These are phyloP conservation scores for Aplochiton taeniatus DNA, from an alignment of 2,797 vertebrate species.

Conservation along the genomic window DNA sequence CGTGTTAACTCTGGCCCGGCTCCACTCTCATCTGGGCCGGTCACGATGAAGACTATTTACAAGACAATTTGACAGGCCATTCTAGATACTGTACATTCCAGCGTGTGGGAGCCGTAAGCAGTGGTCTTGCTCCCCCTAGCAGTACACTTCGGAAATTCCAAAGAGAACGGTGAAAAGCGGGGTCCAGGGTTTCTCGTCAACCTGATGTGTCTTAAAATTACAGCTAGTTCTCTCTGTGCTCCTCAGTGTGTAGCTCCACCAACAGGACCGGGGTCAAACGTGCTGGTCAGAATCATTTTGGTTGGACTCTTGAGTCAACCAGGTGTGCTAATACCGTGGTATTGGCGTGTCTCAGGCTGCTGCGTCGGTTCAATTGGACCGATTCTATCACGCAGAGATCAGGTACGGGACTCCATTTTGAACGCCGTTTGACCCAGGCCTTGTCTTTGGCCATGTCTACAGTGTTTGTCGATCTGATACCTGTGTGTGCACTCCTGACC, in stretches of 20 bases:
- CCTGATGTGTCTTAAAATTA: constrained; percentile 57
- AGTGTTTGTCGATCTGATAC: constrained; percentile 29
- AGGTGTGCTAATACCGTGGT: too few relatives aligned
- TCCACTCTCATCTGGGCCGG: constrained; percentile 3
- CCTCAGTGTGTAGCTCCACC: constrained; percentile 46
- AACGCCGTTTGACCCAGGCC: constrained; percentile 28
- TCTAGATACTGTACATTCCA: too few relatives aligned
- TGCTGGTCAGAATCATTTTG: too few relatives aligned
- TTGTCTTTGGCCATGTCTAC: constrained; percentile 25
- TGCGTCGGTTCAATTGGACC: too few relatives aligned
- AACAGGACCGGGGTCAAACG: constrained; percentile 25
- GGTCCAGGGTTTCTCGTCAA: constrained; percentile 13
- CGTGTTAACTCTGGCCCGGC: constrained; percentile 11
- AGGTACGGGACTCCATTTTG: constrained; percentile 9
- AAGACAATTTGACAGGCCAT: too few relatives aligned
- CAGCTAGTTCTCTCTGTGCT: constrained; percentile 48
- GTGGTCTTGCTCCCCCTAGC: neutral
- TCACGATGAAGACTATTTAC: too few relatives aligned
- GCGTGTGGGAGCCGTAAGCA: constrained; percentile 2
- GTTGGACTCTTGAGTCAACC: too few relatives aligned
- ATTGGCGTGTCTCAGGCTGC: too few relatives aligned
- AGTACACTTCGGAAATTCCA: too few relatives aligned
- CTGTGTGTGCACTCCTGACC: constrained; percentile 44
- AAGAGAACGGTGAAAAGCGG: constrained; percentile 25
- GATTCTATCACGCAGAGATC: too few relatives aligned